Evolutionary conservation across 1,140 invertebrate genomes (phyloP).

Genomic region (Drosophila aff.): DNA sequence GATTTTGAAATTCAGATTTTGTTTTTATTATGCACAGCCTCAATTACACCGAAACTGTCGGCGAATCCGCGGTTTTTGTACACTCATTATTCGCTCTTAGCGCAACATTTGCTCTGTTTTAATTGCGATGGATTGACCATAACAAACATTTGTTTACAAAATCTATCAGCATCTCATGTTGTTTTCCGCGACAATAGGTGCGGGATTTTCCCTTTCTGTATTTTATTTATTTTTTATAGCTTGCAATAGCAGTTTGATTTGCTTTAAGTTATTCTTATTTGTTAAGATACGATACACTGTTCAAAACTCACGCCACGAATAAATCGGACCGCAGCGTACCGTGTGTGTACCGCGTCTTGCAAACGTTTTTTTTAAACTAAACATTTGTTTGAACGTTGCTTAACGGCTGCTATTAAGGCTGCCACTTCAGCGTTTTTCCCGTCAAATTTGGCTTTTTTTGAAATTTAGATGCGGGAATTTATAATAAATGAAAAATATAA

Average conservation of each 20-base stretch:
- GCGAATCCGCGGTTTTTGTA: neutral
- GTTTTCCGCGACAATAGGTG: neutral
- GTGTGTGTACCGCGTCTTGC: no score
- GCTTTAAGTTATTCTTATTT: neutral
- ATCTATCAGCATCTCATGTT: neutral
- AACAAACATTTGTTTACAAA: slow-evolving; percentile 18
- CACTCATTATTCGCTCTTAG: neutral
- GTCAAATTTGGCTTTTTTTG: no score
- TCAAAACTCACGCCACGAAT: neutral
- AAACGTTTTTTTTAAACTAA: no score
- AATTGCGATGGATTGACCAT: neutral
- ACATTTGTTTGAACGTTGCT: no score
- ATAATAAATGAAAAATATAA: no score
- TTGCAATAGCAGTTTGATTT: neutral
- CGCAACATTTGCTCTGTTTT: slow-evolving; percentile 4
- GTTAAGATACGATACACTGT: neutral
- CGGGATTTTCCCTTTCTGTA: neutral
- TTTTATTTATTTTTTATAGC: neutral
- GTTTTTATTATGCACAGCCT: slow-evolving; percentile 11
- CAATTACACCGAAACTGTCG: slow-evolving; percentile 5
- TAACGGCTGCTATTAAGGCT: no score
- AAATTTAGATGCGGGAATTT: no score
- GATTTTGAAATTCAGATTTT: slow-evolving; percentile 13
- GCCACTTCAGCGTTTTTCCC: no score
- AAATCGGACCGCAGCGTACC: neutral